Evolutionary conservation across 2,888 invertebrate genomes (phyloP).

Genomic region (Xylota sylvarum): DNA sequence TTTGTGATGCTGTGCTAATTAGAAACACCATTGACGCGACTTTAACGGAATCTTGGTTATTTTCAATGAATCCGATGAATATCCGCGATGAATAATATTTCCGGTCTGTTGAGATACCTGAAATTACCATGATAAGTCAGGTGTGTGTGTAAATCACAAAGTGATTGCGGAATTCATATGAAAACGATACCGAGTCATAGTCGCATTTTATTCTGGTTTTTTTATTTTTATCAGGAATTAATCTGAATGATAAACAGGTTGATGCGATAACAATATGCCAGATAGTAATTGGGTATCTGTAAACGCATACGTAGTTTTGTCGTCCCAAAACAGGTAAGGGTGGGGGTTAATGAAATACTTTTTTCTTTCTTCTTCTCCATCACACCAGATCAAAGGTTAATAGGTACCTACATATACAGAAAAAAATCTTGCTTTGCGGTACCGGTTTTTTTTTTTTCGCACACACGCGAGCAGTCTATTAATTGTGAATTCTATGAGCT

Average conservation of each 20-base stretch:
- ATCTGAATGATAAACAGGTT: conserved; percentile 54
- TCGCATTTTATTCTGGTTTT: conserved; percentile 2
- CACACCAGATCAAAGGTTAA: conserved; percentile 39
- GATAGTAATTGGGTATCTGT: conserved; percentile 1
- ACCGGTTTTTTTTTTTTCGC: conserved; percentile 12
- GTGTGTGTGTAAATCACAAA: conserved; percentile 28
- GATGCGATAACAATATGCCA: conserved; percentile 22
- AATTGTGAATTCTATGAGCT: conserved; percentile 41
- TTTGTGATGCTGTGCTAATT: conserved; percentile 38
- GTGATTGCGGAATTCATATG: conserved; percentile 35
- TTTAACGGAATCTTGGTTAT: conserved; percentile 40
- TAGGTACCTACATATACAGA: neutral
- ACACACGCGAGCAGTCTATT: conserved; percentile 32
- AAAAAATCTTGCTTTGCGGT: neutral
- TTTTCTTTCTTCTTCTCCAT: neutral
- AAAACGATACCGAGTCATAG: conserved; percentile 41
- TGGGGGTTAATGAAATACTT: neutral
- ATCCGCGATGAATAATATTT: conserved; percentile 64
- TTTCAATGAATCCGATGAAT: conserved; percentile 54
- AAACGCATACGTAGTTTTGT: neutral
- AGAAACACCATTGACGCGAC: neutral
- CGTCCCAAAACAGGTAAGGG: neutral
- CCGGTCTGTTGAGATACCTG: conserved; percentile 57
- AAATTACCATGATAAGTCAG: conserved; percentile 49
- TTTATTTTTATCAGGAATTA: conserved; percentile 57